These are phyloP conservation scores for Archilochus colubris DNA, from an alignment of 2,113 vertebrate species.

Conservation along the genomic window DNA sequence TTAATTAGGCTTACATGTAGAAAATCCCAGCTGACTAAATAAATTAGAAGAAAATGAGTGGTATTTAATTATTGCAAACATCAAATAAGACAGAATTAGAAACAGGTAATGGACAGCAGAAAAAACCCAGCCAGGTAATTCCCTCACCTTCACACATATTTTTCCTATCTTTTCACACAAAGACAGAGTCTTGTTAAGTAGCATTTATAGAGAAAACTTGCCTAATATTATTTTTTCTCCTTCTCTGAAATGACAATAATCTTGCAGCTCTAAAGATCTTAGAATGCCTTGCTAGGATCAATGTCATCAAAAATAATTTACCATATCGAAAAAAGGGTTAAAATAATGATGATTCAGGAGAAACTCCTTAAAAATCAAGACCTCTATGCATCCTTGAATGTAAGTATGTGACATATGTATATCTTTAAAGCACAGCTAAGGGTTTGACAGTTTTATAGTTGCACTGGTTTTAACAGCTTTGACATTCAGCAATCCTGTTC, in stretches of 20 bases:
- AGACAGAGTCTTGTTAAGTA: not conserved
- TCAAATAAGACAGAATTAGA: not conserved
- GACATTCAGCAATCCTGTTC: not conserved
- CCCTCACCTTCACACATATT: not conserved
- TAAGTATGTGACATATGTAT: not conserved
- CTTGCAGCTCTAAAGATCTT: not conserved
- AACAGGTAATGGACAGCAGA: not conserved
- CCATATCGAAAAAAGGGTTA: not conserved
- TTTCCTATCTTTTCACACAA: not conserved
- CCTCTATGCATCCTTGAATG: not conserved
- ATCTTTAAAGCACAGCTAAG: not conserved
- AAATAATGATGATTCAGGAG: not conserved
- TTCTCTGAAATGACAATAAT: constrained; percentile 7
- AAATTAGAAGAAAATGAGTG: not conserved
- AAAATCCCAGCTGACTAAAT: not conserved
- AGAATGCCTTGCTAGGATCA: not conserved
- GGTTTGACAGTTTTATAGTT: not conserved
- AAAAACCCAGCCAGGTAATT: not conserved
- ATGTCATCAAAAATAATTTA: not conserved
- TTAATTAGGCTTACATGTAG: not conserved
- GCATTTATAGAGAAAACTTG: not conserved
- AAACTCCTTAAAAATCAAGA: constrained; percentile 23
- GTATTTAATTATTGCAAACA: not conserved
- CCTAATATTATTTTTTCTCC: not conserved
- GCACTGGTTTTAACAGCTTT: not conserved